Evolutionary conservation across 2,797 vertebrate species (phyloP), one percentile per base, ranked within the genome.

Genomic region (Argya squamiceps): DNA sequence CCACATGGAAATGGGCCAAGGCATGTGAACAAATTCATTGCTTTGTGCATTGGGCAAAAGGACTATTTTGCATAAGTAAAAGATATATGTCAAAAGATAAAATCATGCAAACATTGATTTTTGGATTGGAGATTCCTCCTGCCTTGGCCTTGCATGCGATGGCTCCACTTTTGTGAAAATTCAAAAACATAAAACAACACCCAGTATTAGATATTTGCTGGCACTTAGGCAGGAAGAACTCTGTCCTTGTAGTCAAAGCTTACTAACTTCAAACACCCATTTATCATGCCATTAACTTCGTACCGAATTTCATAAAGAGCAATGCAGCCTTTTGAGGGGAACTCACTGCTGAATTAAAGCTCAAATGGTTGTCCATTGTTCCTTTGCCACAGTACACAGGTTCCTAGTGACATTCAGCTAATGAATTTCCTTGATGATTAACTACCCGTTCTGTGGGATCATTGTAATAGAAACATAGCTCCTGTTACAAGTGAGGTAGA

Each of bases 401-500:
- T 86, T 97, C 91, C 71, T 84, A 73, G 89, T 97, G 97, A 98
- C 97, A 97, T 97, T 97, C 96, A 96, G 88, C 92, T 97, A 98
- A 98, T 98, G 91, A 96, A 98, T 98, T 98, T 97, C 94, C 97
- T 95, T 97, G 91, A 93, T 98, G 96, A 98, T 98, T 98, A 98
- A 98, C 96, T 97, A 97, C 93, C 84, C 9, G 0, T 97, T 97
- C 89, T 92, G 95, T 63, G 34, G 53, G 67, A 79, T 60, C 76
- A 92, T 95, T 97, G 92, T 89, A 95, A 97, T 69, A 90, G 93
- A 96, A 96, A 96, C 12, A 19, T 63, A 95, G 39, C 49, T 89
- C 29, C 43, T 49, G 41, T 70, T 96, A 92, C 44, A 90, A 96
- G 92, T 47, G 93, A 97, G 94, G 81, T 92, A 76, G 70, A 80